Evolutionary conservation across 2,797 vertebrate species (phyloP).

Genomic region (Dallia pectoralis): DNA sequence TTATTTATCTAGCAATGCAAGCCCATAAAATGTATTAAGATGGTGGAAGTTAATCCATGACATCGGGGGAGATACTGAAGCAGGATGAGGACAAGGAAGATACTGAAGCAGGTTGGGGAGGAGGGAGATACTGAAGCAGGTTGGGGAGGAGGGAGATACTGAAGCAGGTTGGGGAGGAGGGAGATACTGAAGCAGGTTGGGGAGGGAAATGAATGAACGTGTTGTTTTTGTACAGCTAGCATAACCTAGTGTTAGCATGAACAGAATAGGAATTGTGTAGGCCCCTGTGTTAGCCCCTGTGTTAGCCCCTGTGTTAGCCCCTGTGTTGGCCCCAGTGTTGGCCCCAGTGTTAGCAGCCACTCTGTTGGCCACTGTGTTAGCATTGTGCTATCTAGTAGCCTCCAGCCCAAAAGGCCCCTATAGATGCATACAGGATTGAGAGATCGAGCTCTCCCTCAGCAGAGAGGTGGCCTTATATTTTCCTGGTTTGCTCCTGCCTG

Average conservation of each 20-base stretch:
- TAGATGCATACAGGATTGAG: background rate
- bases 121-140: slow-evolving; percentile 28
- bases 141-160: slow-evolving; percentile 32
- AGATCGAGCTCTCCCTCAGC: background rate
- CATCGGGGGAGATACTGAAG: slow-evolving; percentile 54
- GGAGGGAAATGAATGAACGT: slow-evolving; percentile 58
- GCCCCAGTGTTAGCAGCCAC: slow-evolving; percentile 17
- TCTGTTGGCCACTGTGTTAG: slow-evolving; percentile 16
- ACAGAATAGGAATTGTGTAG: slow-evolving; percentile 50
- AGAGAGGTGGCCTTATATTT: background rate
- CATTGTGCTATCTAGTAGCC: slow-evolving; percentile 13
- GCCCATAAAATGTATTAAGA: slow-evolving; percentile 45
- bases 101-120: slow-evolving; percentile 8
- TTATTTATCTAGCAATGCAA: slow-evolving; percentile 50
- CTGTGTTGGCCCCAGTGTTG: too few relatives aligned
- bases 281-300: slow-evolving; percentile 1
- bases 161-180: slow-evolving; percentile 5
- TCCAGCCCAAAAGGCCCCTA: slow-evolving; percentile 3
- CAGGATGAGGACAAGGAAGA: slow-evolving; percentile 45
- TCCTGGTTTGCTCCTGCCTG: too few relatives aligned
- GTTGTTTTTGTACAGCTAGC: slow-evolving; percentile 55
- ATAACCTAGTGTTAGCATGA: slow-evolving; percentile 38
- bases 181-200: slow-evolving; percentile 19
- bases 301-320: too few relatives aligned
- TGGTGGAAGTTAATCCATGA: slow-evolving; percentile 44